Conservation (phyloP, 1,140 invertebrate genomes). For the Melanaphis sacchari region DNA sequence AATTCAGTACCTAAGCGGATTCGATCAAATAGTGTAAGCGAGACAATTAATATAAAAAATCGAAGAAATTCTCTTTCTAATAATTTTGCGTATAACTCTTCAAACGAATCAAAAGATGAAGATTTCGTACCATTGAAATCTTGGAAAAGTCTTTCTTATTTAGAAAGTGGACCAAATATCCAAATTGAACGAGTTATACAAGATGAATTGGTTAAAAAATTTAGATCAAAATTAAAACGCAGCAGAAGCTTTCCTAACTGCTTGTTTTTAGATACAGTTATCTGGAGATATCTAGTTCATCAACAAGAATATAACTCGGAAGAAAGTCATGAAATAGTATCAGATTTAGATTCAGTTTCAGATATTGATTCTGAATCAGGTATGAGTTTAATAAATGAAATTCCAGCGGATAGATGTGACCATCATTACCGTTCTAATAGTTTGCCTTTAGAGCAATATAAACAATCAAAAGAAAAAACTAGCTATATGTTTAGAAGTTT, state of each 20-base stretch:
- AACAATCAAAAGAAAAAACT: neutral
- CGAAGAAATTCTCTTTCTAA: constrained; percentile 25
- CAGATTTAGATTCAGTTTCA: neutral
- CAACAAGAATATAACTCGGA: neutral
- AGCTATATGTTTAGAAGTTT: neutral
- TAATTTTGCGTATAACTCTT: neutral
- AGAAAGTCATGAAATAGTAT: neutral
- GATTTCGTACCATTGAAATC: neutral
- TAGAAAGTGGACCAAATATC: constrained; percentile 33
- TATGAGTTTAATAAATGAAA: neutral
- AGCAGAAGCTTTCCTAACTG: constrained; percentile 52
- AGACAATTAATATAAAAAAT: neutral
- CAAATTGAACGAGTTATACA: neutral
- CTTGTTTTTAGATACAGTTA: constrained; percentile 12
- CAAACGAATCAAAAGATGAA: neutral
- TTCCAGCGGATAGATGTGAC: neutral
- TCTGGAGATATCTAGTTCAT: constrained; percentile 20
- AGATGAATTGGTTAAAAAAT: neutral
- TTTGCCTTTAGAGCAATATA: neutral
- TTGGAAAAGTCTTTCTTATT: constrained; percentile 53
- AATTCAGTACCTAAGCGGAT: neutral
- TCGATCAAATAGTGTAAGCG: constrained; percentile 31
- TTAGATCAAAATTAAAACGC: constrained; percentile 40
- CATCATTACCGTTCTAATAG: constrained; percentile 5
- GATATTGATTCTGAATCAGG: neutral